phyloP scores from a whole-genome alignment of 2,113 vertebrate species.

The Megaleporinus macrocephalus region DNA sequence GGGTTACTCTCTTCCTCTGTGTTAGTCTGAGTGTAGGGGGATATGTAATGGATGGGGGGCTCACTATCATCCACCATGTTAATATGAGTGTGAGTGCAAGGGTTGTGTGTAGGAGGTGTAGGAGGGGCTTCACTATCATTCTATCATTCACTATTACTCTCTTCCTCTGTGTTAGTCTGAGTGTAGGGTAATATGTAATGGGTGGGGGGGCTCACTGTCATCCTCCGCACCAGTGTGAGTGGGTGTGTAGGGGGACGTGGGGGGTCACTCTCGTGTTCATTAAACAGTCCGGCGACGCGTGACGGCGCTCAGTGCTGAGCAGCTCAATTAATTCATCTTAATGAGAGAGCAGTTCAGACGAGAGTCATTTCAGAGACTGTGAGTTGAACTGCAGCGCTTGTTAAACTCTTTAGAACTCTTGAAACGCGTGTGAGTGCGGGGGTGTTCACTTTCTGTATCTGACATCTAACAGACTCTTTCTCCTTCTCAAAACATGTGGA shows the following conservation, averaged over 20 bases:
- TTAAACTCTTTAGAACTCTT: not conserved
- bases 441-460: constrained; percentile 8
- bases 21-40: no score
- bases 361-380: not conserved
- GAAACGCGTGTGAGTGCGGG: not conserved
- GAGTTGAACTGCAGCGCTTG: not conserved
- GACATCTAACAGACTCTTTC: constrained; percentile 25
- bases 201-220: not conserved
- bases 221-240: constrained; percentile 36
- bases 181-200: no score
- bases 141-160: no score
- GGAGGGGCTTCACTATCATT: no score
- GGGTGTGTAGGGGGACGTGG: constrained; percentile 28
- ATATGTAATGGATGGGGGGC: no score
- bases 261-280: constrained; percentile 16
- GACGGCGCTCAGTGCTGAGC: not conserved
- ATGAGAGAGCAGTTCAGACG: not conserved
- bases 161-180: no score
- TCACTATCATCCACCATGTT: no score
- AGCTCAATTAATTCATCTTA: constrained; percentile 29
- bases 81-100: no score
- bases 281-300: no score
- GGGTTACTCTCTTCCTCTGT: no score
- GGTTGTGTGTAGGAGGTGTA: no score
- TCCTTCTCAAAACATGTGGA: constrained; percentile 16